phyloP scores from a whole-genome alignment of 2,113 vertebrate species.

The Rhizomys pruinosus region DNA sequence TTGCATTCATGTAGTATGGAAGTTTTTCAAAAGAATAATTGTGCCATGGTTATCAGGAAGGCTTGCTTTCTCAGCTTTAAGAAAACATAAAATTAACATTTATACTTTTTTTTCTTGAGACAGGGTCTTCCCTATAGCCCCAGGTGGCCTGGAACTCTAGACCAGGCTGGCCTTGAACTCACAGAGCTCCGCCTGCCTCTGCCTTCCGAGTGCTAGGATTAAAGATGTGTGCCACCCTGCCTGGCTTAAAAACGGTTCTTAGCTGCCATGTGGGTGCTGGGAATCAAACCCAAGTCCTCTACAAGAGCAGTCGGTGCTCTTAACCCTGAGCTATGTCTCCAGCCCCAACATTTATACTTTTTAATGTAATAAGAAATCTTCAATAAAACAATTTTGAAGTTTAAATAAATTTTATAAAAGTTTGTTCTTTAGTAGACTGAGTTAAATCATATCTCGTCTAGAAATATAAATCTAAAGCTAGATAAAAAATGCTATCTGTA shows the following conservation, averaged over 20 bases:
- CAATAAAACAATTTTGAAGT: conserved; percentile 33
- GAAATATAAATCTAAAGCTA: background rate
- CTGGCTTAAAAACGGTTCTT: too few species aligned
- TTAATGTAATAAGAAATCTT: conserved; percentile 40
- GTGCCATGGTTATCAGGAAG: background rate
- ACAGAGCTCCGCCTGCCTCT: too few species aligned
- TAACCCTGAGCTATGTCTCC: too few species aligned
- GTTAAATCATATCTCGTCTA: conserved; percentile 9
- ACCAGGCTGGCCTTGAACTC: too few species aligned
- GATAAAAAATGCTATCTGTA: conserved; percentile 26
- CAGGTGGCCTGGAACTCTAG: too few species aligned
- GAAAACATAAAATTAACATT: conserved; percentile 49
- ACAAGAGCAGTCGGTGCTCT: too few species aligned
- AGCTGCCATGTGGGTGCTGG: too few species aligned
- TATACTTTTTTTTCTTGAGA: conserved; percentile 67
- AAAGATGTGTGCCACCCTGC: too few species aligned
- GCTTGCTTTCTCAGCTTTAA: conserved; percentile 32
- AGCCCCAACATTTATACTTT: conserved; percentile 64
- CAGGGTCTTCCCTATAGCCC: too few species aligned
- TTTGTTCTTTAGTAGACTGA: conserved; percentile 1
- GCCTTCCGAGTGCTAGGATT: too few species aligned
- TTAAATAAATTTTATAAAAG: conserved; percentile 53
- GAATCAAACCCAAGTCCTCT: too few species aligned
- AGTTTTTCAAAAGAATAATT: conserved; percentile 29
- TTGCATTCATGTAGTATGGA: background rate